Percentiles rank a stretch among this genome's conserved stretches.
phyloP scores from a whole-genome alignment of 2,888 invertebrate species.

The Iselma pallidipennis region DNA sequence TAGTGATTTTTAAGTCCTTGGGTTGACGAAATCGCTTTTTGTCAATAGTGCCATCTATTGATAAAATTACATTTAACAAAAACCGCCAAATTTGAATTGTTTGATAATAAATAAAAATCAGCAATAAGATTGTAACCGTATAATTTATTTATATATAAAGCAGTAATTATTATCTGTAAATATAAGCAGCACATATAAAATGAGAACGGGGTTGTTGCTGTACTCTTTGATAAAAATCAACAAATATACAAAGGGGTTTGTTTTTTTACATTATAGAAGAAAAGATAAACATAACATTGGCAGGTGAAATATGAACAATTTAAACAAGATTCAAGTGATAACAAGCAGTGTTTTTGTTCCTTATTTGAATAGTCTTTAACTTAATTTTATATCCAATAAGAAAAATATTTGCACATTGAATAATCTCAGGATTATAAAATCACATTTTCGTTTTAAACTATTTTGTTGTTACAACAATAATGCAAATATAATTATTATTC shows the following conservation, averaged over 20 bases:
- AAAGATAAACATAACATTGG: constrained; percentile 1
- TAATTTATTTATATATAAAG: constrained; percentile 31
- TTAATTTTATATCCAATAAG: constrained; percentile 33
- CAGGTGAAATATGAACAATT: constrained; percentile 9
- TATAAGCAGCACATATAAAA: constrained; percentile 35
- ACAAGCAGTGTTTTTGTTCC: constrained; percentile 34
- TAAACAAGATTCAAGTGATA: constrained; percentile 18
- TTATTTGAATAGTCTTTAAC: constrained; percentile 31
- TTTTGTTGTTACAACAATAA: constrained; percentile 1
- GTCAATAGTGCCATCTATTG: not conserved
- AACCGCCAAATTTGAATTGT: not conserved
- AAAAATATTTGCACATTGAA: constrained; percentile 41
- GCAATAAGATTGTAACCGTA: not conserved
- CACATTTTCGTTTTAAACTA: constrained; percentile 38
- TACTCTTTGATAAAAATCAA: constrained; percentile 26
- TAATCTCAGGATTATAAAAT: constrained; percentile 46
- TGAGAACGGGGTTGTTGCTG: not conserved
- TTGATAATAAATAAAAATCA: not conserved
- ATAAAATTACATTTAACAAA: not conserved
- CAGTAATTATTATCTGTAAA: constrained; percentile 33
- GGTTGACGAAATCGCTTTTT: no score
- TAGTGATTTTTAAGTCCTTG: no score
- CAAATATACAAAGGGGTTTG: constrained; percentile 23
- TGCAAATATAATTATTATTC: not conserved
- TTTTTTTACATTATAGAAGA: constrained; percentile 15